A percentile compares a stretch with the other conserved stretches of the same genome.
Conservation (phyloP, 2,888 invertebrate genomes). For the Luperina testacea region DNA sequence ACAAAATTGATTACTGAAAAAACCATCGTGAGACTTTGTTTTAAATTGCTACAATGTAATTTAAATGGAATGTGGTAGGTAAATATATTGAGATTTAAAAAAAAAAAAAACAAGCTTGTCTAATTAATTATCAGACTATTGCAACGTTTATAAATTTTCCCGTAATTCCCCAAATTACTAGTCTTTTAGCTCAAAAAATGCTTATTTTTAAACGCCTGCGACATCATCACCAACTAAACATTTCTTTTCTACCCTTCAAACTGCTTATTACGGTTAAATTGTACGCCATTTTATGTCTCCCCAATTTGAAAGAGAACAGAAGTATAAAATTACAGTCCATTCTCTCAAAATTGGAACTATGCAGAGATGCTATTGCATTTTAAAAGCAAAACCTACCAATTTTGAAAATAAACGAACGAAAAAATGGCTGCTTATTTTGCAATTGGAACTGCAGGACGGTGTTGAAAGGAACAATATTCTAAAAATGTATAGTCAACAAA, state of each 20-base stretch:
- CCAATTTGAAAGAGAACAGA: conserved; percentile 4
- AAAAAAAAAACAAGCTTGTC: not conserved
- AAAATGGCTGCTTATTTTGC: conserved; percentile 32
- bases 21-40: not conserved
- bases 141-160: not conserved
- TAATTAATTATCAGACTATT: no score
- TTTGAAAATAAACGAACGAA: conserved; percentile 37
- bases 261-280: conserved; percentile 5
- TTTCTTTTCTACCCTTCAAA: conserved; percentile 12
- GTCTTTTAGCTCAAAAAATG: not conserved
- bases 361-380: conserved; percentile 37
- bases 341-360: conserved; percentile 51
- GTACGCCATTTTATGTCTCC: conserved; percentile 8
- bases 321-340: conserved; percentile 40
- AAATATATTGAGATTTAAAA: not conserved
- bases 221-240: conserved; percentile 6
- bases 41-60: not conserved
- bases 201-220: not conserved
- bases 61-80: not conserved
- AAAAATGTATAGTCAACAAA: conserved; percentile 16
- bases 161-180: not conserved
- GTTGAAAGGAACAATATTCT: conserved; percentile 14
- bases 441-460: conserved; percentile 33
- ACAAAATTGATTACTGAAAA: not conserved
- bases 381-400: conserved; percentile 50